phyloP scores from a whole-genome alignment of 1,140 invertebrate species.

The Sitobion miscanthi region DNA sequence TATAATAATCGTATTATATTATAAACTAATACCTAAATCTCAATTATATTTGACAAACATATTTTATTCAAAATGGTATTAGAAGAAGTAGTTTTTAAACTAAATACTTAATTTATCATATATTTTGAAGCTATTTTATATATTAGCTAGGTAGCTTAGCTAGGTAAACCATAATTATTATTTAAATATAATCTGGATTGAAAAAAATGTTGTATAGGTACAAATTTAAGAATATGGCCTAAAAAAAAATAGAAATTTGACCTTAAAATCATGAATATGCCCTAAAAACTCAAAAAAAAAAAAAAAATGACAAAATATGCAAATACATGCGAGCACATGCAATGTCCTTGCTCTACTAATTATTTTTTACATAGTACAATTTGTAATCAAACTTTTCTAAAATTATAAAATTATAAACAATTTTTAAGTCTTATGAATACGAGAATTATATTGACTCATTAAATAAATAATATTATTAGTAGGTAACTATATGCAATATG shows the following conservation, averaged over 20 bases:
- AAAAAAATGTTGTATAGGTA: neutral
- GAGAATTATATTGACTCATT: neutral
- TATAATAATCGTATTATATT: neutral
- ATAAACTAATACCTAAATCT: neutral
- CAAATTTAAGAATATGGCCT: neutral
- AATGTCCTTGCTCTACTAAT: constrained; percentile 22
- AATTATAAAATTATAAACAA: neutral
- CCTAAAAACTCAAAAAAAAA: neutral
- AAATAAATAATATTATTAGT: neutral
- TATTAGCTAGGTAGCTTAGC: too few species aligned
- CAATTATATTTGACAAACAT: neutral
- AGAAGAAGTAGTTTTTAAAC: neutral
- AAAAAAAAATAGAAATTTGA: neutral
- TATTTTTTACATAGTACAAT: neutral
- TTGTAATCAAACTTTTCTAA: constrained; percentile 34
- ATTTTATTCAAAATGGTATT: neutral
- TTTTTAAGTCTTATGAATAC: neutral
- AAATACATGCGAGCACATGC: neutral
- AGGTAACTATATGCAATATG: neutral
- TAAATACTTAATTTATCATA: neutral
- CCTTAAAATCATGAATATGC: neutral
- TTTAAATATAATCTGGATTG: neutral
- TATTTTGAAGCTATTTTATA: neutral
- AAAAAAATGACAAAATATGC: neutral
- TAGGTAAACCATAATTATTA: neutral